Conservation (phyloP, 64 coral and sea anemone genomes). For the Actinia tenebrosa region DNA sequence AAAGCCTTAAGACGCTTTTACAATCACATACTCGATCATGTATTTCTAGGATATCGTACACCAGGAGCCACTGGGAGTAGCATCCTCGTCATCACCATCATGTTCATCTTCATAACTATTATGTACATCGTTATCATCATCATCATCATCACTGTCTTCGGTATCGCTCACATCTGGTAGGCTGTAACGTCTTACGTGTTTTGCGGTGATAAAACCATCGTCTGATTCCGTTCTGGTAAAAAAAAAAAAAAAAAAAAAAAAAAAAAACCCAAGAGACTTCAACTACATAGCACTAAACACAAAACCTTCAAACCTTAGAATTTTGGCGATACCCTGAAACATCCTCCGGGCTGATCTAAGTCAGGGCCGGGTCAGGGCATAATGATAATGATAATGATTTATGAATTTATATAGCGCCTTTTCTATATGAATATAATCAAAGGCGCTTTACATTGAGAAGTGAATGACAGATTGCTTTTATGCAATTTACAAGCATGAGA, state of each 20-base stretch:
- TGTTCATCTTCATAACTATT: constrained; percentile 69
- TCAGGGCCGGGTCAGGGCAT: too few relatives aligned
- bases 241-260: constrained; percentile 3
- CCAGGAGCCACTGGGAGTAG: constrained; percentile 58
- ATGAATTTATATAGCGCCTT: too few relatives aligned
- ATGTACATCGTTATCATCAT: constrained; percentile 37
- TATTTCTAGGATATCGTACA: constrained; percentile 74
- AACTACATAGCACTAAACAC: background rate
- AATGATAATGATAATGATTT: too few relatives aligned
- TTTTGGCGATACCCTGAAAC: too few relatives aligned
- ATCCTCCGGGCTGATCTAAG: too few relatives aligned
- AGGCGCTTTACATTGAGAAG: too few relatives aligned
- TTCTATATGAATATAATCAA: too few relatives aligned
- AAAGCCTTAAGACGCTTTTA: background rate
- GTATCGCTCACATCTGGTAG: constrained; percentile 73
- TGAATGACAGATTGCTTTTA: too few relatives aligned
- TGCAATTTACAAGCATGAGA: too few relatives aligned
- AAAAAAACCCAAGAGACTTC: background rate
- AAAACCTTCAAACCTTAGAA: too few relatives aligned
- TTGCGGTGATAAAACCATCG: constrained; percentile 71
- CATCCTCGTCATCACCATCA: constrained; percentile 33
- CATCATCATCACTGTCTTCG: constrained; percentile 80
- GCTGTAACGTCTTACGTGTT: constrained; percentile 84
- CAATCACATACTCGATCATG: background rate
- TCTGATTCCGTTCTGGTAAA: constrained; percentile 67